These are phyloP conservation scores for Trachymyrmex cornetzi DNA, from an alignment of 1,140 invertebrate genomes.

Conservation along the genomic window DNA sequence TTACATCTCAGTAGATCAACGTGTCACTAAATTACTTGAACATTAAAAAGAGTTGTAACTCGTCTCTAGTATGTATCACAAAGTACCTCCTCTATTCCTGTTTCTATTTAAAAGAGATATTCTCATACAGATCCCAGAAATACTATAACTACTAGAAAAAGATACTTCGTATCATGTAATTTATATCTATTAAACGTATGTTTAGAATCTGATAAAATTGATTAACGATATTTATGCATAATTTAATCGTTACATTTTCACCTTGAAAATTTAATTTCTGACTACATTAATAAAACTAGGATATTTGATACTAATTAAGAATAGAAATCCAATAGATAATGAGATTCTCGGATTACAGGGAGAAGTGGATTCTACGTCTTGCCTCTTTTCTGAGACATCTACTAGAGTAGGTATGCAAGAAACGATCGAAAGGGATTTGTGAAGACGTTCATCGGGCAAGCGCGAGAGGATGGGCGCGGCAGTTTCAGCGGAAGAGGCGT, in stretches of 20 bases:
- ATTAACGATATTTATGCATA: constrained; percentile 6
- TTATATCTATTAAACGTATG: constrained; percentile 1
- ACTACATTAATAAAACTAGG: neutral
- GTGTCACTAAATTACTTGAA: constrained; percentile 54
- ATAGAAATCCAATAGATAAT: neutral
- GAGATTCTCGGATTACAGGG: constrained; percentile 22
- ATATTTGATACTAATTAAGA: neutral
- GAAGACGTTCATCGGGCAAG: constrained; percentile 18
- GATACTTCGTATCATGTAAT: neutral
- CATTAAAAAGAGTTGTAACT: constrained; percentile 27
- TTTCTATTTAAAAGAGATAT: constrained; percentile 29
- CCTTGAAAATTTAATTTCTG: neutral
- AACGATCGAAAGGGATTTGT: constrained; percentile 60
- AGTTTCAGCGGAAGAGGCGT: constrained; percentile 30
- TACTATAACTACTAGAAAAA: neutral
- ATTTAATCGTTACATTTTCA: constrained; percentile 25
- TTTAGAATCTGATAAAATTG: constrained; percentile 5
- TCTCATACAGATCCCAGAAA: neutral
- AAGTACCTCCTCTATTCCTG: neutral
- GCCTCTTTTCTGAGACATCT: constrained; percentile 35
- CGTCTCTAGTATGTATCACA: neutral
- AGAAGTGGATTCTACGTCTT: constrained; percentile 14
- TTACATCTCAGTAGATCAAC: constrained; percentile 49
- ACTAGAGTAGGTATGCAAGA: neutral
- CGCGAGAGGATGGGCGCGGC: constrained; percentile 47